Base-by-base conservation (phyloP, 2,888 invertebrate species). In the Macaria notata region DNA sequence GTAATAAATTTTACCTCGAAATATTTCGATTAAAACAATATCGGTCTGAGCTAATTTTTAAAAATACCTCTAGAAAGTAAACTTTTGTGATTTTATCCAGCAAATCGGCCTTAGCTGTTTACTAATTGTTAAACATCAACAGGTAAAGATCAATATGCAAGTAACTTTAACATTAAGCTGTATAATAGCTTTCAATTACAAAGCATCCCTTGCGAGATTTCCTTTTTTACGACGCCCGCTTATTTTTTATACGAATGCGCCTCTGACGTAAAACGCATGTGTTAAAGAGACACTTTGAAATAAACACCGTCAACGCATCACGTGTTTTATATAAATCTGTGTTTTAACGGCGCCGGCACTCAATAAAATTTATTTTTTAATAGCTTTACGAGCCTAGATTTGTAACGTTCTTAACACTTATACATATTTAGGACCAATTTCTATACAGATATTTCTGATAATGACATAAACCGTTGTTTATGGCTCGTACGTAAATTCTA, bases 281-380 rank as follows among this genome's bases (percentile, higher is more conserved):
- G 78, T 83, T 73, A 73, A 71, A 66, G 62, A 65, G 72, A 72
- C 71, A 69, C 70, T 76, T 75, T 75, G 69, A 80, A 84, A 84
- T 84, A 83, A 82, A 71, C 66, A 50, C 78, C 81, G 86, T 87
- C 88, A 78, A 71, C 83, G 66, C 66, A 64, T 81, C 85, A 82
- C 72, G 78, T 82, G 84, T 78, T 84, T 76, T 72, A 69, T 78
- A 86, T 86, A 88, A 87, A 87, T 86, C 75, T 76, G 71, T 62
- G 61, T 73, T 72, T 82, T 87, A 86, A 87, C 83, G 84, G 80
- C 75, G 78, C 81, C 79, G 70, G 67, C 81, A 78, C 76, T 73
- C 77, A 75, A 86, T 86, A 86, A 86, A 86, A 81, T 81, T 77
- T 80, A 79, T 80, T 78, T 81, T 82, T 81, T 82, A 79, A 83